Evolutionary conservation across 2,888 invertebrate species (phyloP), one percentile per base, ranked within the genome.

Genomic region (Papilio protenor): DNA sequence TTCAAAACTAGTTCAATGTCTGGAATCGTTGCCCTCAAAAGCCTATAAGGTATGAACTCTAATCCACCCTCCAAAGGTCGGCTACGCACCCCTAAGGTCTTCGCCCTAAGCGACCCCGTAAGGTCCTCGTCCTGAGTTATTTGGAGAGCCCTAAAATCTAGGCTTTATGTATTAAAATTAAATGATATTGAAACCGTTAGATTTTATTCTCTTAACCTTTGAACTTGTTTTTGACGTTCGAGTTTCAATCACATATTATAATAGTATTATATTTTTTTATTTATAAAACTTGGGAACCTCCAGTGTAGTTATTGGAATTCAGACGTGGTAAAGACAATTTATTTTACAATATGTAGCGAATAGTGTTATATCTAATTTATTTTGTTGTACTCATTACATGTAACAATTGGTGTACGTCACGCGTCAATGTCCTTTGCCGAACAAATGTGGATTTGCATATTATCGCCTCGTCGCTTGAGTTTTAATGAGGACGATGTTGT

Each of bases 341-440:
- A 1, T 23, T 59, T 12, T 59, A 14, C 12, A 27, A 27, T 27
- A 27, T 61, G 27, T 61, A 61, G 10, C n/a, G n/a, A 59, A 59
- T 52, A 55, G 55, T 18, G 55, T n/a, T 55, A 52, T 23, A 23
- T 66, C 0, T 40, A 40, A 66, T 66, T 66, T 66, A 8, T 27
- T 64, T 27, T 18, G 8, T 8, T 66, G 40, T 66, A 66, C 21
- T 40, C 59, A n/a, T 52, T 59, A 59, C 18, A 40, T 21, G 49
- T 71, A 76, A 57, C 71, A 61, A 71, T 76, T 49, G 47, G 10
- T 21, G 18, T n/a, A 59, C 61, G 71, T 47, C 27, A 33, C 10
- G 27, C 40, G 77, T 77, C 77, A 77, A 77, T 59, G 77, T 55
- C 52, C 77, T 72, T 73, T 77, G n/a, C 45, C 71, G 71, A 59